Conservation (phyloP, 2,888 invertebrate genomes). For the Lasioglossum zephyrum region DNA sequence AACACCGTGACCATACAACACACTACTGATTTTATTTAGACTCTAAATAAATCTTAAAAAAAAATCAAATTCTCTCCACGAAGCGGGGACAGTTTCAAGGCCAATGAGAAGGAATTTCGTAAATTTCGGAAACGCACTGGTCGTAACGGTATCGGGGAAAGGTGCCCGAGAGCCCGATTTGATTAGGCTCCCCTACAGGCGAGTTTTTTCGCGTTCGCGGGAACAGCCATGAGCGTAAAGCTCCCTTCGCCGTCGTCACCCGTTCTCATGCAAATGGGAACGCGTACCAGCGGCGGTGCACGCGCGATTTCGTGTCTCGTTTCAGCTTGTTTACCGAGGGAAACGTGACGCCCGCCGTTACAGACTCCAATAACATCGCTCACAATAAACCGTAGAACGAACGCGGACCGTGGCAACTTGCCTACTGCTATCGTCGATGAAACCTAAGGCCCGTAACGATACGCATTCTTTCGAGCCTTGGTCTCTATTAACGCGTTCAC, state of each 20-base stretch:
- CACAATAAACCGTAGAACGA: slow-evolving; percentile 73
- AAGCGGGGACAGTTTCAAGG: not conserved
- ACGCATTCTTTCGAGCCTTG: slow-evolving; percentile 15
- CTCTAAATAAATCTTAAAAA: no score
- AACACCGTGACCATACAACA: no score
- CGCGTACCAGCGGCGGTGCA: slow-evolving; percentile 39
- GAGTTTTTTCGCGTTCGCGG: slow-evolving; percentile 52
- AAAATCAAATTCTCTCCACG: not conserved
- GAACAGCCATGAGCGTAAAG: slow-evolving; percentile 62
- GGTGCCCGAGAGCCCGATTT: slow-evolving; percentile 51
- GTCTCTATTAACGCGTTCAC: not conserved
- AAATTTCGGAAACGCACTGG: not conserved
- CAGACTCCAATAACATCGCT: slow-evolving; percentile 76
- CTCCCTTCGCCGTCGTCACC: slow-evolving; percentile 37
- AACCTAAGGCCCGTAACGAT: slow-evolving; percentile 8
- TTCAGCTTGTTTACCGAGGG: slow-evolving; percentile 67
- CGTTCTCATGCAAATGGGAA: slow-evolving; percentile 71
- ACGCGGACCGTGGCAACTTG: slow-evolving; percentile 54
- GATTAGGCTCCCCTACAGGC: slow-evolving; percentile 46
- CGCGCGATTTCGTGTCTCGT: slow-evolving; percentile 57
- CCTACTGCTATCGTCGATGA: slow-evolving; percentile 21
- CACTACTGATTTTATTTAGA: no score
- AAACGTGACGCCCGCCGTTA: slow-evolving; percentile 74
- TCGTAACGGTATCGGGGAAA: slow-evolving; percentile 22
- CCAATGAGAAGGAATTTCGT: not conserved